Percentiles rank a stretch among this genome's conserved stretches.
Conservation (phyloP, 2,888 invertebrate species). For the Marasmarcha lunaedactyla region DNA sequence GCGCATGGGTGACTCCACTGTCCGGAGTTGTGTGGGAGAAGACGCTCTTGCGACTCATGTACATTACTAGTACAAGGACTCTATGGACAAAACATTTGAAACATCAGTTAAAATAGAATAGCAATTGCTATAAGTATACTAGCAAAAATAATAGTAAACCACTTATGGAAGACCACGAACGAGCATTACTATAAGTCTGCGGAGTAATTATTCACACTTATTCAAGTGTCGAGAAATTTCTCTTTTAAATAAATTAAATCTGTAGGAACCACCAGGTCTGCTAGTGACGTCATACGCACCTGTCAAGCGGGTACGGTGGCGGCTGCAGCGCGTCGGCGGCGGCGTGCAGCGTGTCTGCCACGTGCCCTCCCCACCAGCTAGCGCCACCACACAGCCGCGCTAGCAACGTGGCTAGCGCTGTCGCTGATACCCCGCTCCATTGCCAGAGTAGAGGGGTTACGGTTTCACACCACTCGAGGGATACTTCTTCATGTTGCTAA, state of each 20-base stretch:
- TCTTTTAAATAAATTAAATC: no score
- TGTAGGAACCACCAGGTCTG: no score
- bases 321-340: conserved; percentile 85
- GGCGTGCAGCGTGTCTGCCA: conserved; percentile 84
- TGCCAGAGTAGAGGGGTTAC: conserved; percentile 73
- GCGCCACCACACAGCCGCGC: conserved; percentile 82
- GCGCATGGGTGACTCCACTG: conserved; percentile 71
- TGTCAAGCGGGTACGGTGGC: conserved; percentile 86
- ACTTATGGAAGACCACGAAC: no score
- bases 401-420: conserved; percentile 81
- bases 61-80: conserved; percentile 87
- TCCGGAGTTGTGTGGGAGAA: conserved; percentile 64
- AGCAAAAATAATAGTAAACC: background rate
- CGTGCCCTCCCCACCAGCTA: conserved; percentile 91
- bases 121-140: background rate
- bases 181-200: no score
- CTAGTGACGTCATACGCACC: no score
- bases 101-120: no score
- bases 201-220: no score
- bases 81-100: conserved; percentile 59
- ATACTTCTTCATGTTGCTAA: conserved; percentile 11
- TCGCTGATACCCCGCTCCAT: conserved; percentile 83
- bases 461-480: conserved; percentile 36
- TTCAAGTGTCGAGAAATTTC: no score
- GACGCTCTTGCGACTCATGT: conserved; percentile 86